These are phyloP conservation scores for Folsomia candida DNA, from an alignment of 2,888 invertebrate species.

Conservation along the genomic window DNA sequence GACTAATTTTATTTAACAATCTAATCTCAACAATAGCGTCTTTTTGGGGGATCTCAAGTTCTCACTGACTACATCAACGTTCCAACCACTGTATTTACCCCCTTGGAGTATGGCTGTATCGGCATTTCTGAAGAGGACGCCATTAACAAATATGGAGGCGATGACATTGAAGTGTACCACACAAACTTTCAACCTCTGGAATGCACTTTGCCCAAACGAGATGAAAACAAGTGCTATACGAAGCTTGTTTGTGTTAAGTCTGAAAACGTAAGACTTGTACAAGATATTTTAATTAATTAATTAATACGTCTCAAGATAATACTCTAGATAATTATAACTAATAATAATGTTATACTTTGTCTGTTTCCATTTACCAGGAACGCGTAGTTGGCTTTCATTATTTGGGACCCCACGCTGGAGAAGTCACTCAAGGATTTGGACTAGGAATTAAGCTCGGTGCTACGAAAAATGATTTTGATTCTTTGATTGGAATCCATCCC, in stretches of 20 bases:
- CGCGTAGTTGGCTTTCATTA: slow-evolving; percentile 84
- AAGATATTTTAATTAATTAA: too few species aligned
- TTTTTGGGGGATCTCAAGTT: slow-evolving; percentile 63
- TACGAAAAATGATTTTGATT: slow-evolving; percentile 60
- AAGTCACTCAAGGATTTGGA: slow-evolving; percentile 91
- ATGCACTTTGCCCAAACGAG: slow-evolving; percentile 87
- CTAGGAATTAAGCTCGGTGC: slow-evolving; percentile 75
- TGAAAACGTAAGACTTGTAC: slow-evolving; percentile 50
- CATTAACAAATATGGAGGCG: slow-evolving; percentile 65
- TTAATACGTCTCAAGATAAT: slow-evolving; percentile 6
- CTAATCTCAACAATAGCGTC: slow-evolving; percentile 54
- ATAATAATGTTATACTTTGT: slow-evolving; percentile 1
- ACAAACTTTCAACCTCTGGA: slow-evolving; percentile 92
- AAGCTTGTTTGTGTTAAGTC: slow-evolving; percentile 70
- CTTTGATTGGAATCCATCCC: slow-evolving; percentile 64
- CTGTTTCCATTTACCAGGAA: slow-evolving; percentile 37
- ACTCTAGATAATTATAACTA: too few species aligned
- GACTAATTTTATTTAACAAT: neutral
- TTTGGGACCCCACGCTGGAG: slow-evolving; percentile 86
- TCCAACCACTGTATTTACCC: slow-evolving; percentile 93
- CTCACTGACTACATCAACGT: slow-evolving; percentile 82
- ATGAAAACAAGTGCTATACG: slow-evolving; percentile 82
- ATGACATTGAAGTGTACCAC: slow-evolving; percentile 86
- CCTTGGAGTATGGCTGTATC: slow-evolving; percentile 92
- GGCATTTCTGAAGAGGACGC: slow-evolving; percentile 90